Evolutionary conservation across 2,113 vertebrate genomes (phyloP).

Genomic region (Erythrocercus mccallii): DNA sequence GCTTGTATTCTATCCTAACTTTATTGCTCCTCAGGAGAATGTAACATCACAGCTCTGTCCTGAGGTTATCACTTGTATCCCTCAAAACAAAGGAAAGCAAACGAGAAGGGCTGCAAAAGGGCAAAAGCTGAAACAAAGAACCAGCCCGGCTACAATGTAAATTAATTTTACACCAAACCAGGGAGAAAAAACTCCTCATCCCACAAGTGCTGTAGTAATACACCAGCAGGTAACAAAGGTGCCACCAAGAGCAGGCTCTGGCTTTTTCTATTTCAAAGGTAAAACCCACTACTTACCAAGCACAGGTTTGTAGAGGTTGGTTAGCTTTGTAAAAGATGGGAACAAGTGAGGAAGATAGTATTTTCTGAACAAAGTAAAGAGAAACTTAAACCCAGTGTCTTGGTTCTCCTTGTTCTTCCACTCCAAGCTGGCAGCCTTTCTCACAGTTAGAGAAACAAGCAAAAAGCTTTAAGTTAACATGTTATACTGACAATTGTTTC

Average conservation of each 20-base stretch:
- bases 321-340: slow-evolving; percentile 93
- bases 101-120: neutral
- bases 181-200: neutral
- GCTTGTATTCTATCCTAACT: neutral
- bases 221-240: neutral
- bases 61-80: neutral
- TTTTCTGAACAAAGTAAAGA: slow-evolving; percentile 95
- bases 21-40: neutral
- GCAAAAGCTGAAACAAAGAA: neutral
- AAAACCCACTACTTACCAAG: slow-evolving; percentile 83
- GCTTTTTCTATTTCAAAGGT: neutral
- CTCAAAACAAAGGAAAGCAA: neutral
- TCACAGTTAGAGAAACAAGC: neutral
- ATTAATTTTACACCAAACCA: neutral
- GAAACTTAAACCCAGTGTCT: slow-evolving; percentile 97
- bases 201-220: neutral
- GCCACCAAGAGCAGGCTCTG: neutral
- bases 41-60: neutral
- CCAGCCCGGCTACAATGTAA: neutral
- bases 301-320: slow-evolving; percentile 96
- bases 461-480: neutral
- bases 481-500: neutral
- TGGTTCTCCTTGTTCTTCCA: slow-evolving; percentile 95
- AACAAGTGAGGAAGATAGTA: slow-evolving; percentile 98
- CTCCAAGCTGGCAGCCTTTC: slow-evolving; percentile 93